Conservation (phyloP, 92 coral and sea anemone species). For the Zoanthus solanderi region DNA sequence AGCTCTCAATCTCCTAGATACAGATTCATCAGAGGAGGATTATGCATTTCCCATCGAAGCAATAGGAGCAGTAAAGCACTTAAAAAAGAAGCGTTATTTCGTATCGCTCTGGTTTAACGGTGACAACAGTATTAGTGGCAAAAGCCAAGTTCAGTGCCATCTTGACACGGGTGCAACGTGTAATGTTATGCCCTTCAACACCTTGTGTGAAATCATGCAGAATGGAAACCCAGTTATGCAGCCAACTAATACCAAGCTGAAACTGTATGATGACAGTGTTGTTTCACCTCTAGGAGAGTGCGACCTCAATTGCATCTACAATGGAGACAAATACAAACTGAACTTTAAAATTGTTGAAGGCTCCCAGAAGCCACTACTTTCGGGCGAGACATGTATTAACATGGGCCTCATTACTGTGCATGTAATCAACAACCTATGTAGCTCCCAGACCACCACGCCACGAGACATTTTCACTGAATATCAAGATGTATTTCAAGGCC, state of each 20-base stretch:
- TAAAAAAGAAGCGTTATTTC: conserved; percentile 5
- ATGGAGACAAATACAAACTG: conserved; percentile 14
- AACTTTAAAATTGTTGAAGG: not conserved
- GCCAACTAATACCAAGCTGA: conserved; percentile 37
- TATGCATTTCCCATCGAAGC: not conserved
- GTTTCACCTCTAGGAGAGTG: conserved; percentile 32
- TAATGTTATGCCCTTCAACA: conserved; percentile 41
- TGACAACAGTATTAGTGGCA: conserved; percentile 2
- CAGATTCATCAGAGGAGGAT: not conserved
- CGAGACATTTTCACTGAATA: no score
- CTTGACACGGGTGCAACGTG: conserved; percentile 10
- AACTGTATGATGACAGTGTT: conserved; percentile 24
- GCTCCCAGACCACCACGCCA: no score
- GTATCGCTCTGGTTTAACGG: conserved; percentile 40
- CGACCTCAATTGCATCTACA: conserved; percentile 22
- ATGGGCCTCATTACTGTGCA: no score
- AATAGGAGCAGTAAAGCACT: conserved; percentile 28
- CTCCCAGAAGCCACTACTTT: no score
- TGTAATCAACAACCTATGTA: no score
- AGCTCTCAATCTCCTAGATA: conserved; percentile 4
- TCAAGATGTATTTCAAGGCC: no score
- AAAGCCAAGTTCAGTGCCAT: conserved; percentile 22
- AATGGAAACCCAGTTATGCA: conserved; percentile 43
- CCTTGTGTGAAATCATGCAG: conserved; percentile 45
- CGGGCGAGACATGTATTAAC: no score